Base-by-base conservation (phyloP, 2,797 vertebrate genomes). In the Apogon hyalosoma region DNA sequence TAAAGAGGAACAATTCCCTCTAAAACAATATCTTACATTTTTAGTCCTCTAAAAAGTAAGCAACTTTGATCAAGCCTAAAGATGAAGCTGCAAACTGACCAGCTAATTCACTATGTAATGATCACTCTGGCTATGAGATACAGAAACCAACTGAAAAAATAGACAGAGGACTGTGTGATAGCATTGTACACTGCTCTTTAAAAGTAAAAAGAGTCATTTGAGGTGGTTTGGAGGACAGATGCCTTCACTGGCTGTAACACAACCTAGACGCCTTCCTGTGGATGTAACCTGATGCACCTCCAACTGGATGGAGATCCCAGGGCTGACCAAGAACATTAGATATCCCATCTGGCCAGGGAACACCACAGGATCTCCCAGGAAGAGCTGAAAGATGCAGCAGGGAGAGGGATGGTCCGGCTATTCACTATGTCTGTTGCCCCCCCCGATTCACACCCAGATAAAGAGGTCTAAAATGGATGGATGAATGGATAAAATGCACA, bases 301-400 rank as follows among this genome's bases (percentile, higher is more conserved):
- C n/a, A 63, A 59, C 38, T 39, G n/a, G 15, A 47, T 53, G 24
- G 12, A 49, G 28, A 52, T 57, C 51, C 50, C 61, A 16, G 33
- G 19, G 6, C 31, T 65, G 33, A 75, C 45, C 49, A 38, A 57
- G 59, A 73, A 40, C 42, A 75, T 65, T 65, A 55, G 15, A 73
- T 47, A 31, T 69, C 43, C 41, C 42, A 71, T 82, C 49, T 56
- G 63, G 42, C 19, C 43, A 54, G 50, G 57, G 49, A 79, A 61
- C 8, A 54, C 43, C 41, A 56, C 4, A 7, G 45, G 14, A 55
- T 58, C 24, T 7, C 31, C 21, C 50, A 49, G 54, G 31, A 71
- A 51, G 40, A 61, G 33, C 57, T 43, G 28, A 31, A 54, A 40
- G 38, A 63, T 2, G 28, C 24, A 15, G 46, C 13, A 14, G 2